These are phyloP conservation scores for Melanostoma mellinum DNA, from an alignment of 2,888 invertebrate species.

Conservation along the genomic window DNA sequence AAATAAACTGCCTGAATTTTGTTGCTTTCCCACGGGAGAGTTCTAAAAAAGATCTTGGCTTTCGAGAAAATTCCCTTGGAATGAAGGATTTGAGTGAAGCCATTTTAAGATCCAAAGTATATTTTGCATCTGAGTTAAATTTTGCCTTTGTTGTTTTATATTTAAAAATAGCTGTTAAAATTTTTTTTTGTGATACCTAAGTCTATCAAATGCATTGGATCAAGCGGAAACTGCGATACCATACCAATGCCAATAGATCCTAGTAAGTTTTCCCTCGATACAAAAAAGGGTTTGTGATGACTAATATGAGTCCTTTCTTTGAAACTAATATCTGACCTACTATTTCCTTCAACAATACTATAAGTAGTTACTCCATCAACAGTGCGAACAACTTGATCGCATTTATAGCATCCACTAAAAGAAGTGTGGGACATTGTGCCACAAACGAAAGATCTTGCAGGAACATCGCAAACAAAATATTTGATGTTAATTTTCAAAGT, in stretches of 20 bases:
- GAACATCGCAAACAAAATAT: constrained; percentile 1
- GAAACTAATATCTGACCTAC: background rate
- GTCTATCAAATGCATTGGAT: constrained; percentile 4
- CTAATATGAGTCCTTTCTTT: background rate
- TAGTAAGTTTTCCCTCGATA: background rate
- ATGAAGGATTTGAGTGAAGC: background rate
- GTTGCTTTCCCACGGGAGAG: background rate
- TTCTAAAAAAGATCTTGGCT: background rate
- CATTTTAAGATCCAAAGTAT: background rate
- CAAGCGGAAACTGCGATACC: constrained; percentile 9
- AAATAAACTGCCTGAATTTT: background rate
- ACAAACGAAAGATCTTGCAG: background rate
- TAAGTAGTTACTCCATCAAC: background rate
- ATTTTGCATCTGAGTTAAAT: background rate
- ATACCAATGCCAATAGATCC: background rate
- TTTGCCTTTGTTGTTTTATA: background rate
- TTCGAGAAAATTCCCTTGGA: background rate
- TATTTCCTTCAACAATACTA: background rate
- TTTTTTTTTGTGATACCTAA: constrained; percentile 1
- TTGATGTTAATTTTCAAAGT: background rate
- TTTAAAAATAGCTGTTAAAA: background rate
- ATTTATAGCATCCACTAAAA: background rate
- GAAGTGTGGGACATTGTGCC: background rate
- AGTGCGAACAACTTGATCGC: background rate
- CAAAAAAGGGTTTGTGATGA: background rate